A percentile compares a stretch with the other conserved stretches of the same genome.
Evolutionary conservation across 2,113 vertebrate genomes (phyloP).

Genomic region (Nanger granti): DNA sequence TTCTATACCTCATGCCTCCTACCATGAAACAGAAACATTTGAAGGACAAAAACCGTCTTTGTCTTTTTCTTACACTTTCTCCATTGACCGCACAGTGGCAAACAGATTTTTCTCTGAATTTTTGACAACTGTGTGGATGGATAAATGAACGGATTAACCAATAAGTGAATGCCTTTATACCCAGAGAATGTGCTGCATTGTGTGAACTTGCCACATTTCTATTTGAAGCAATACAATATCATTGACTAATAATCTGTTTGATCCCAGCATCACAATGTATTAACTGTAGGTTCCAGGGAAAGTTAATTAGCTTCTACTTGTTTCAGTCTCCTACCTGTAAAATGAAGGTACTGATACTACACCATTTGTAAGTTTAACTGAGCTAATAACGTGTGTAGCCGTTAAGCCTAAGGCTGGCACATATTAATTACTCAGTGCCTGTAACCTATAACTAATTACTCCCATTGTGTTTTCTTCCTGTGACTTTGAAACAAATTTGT

Average conservation of each 20-base stretch:
- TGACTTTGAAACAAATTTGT: not conserved
- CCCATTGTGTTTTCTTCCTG: not conserved
- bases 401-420: not conserved
- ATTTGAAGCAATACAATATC: not conserved
- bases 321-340: not conserved
- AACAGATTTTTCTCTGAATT: not conserved
- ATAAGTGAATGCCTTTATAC: not conserved
- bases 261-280: not conserved
- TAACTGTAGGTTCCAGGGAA: not conserved
- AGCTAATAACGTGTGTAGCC: not conserved
- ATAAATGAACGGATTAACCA: rapidly evolving
- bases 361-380: not conserved
- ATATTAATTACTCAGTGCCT: not conserved
- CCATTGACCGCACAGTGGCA: not conserved
- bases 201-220: not conserved
- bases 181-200: not conserved
- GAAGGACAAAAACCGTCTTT: not conserved
- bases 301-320: not conserved
- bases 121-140: not conserved
- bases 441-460: not conserved
- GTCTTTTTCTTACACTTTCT: not conserved
- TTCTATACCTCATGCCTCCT: not conserved
- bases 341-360: not conserved
- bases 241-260: not conserved
- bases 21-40: not conserved